Evolutionary conservation across 2,888 invertebrate species (phyloP), one percentile per base, ranked within the genome.

Genomic region (Diarsia dahlii): DNA sequence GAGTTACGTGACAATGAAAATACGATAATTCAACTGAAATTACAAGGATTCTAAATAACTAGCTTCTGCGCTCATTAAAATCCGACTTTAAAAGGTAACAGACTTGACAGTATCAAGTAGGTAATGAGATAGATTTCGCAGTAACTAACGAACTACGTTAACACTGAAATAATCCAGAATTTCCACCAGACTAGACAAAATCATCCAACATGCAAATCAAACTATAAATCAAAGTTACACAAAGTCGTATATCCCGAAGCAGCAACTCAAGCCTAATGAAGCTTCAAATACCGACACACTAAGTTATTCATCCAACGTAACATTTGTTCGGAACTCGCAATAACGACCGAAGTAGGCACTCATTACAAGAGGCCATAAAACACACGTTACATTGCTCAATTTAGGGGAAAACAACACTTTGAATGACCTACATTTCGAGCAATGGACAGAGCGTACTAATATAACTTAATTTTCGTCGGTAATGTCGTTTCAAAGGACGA

Each of bases 401-500:
- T 82, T 82, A 13, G 4, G 13, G 15, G 34, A 45, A 20, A 72
- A 70, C 52, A 71, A 65, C 60, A 74, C 23, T 48, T 28, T 0
- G 4, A 48, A 28, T 52, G 60, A 74, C 71, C 62, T 68, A 74
- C 58, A 72, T 78, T 71, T 60, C 50, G 23, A 20, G 13, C 69
- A n/a, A 67, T 75, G 78, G 62, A 70, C 62, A 45, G 72, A 64
- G 76, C 28, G 54, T 48, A 18, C n/a, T n/a, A n/a, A n/a, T n/a
- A 39, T 71, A 82, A 80, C 77, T 80, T 77, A 78, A 84, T 84
- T 87, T 78, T 63, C 71, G 66, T 75, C 45, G 64, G n/a, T 80
- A 78, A 64, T 60, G 72, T 76, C 64, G 76, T 60, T 80, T 68
- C 48, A 65, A 74, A 77, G 56, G 46, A 60, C 67, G 65, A 72